phyloP scores from a whole-genome alignment of 2,888 invertebrate species.

The Dioctria linearis region DNA sequence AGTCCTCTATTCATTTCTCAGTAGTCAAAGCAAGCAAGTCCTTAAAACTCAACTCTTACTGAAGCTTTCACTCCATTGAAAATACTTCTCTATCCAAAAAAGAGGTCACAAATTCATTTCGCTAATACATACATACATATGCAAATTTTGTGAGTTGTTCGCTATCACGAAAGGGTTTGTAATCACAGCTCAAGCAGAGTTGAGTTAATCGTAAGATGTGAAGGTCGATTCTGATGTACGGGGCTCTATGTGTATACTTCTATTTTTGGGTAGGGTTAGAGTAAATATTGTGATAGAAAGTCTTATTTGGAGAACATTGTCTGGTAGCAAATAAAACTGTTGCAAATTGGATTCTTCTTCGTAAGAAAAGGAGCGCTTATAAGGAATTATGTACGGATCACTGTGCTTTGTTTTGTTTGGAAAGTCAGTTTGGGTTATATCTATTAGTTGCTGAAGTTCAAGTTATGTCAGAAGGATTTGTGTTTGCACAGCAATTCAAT shows the following conservation, averaged over 20 bases:
- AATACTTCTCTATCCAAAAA: constrained; percentile 28
- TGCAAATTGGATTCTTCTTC: constrained; percentile 51
- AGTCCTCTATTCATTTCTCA: background rate
- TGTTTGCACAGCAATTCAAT: constrained; percentile 21
- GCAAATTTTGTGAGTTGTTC: constrained; percentile 34
- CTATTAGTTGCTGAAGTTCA: background rate
- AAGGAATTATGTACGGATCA: constrained; percentile 38
- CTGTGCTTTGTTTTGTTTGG: constrained; percentile 15
- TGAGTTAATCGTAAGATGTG: constrained; percentile 48
- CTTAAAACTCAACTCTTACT: constrained; percentile 32
- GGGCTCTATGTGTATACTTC: background rate
- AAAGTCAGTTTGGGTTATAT: background rate
- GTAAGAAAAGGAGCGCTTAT: constrained; percentile 31
- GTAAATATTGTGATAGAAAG: constrained; percentile 51
- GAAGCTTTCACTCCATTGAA: constrained; percentile 25
- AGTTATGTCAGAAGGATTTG: background rate
- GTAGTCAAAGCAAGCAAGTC: constrained; percentile 10
- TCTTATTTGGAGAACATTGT: constrained; percentile 50
- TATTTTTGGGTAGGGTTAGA: constrained; percentile 38
- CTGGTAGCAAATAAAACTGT: constrained; percentile 49
- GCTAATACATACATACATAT: constrained; percentile 52
- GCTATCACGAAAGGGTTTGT: constrained; percentile 45
- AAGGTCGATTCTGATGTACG: constrained; percentile 44
- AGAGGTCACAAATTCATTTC: constrained; percentile 43
- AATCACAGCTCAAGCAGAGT: constrained; percentile 35